A percentile compares a stretch with the other conserved stretches of the same genome.
Conservation (phyloP, 1,140 invertebrate species). For the Ganaspis sp. region DNA sequence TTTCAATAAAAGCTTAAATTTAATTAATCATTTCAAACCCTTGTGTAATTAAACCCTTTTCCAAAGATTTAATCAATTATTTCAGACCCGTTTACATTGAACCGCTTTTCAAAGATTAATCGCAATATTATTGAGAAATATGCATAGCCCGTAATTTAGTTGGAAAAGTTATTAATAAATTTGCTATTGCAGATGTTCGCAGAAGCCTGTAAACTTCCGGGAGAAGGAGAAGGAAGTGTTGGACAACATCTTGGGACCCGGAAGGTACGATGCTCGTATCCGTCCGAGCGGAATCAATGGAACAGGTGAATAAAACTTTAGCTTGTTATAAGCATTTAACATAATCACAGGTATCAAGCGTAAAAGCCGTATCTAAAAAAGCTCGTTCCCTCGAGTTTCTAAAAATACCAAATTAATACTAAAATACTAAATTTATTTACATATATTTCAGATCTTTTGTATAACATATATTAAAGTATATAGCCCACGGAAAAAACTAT, state of each 20-base stretch:
- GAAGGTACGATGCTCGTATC: conserved; percentile 94
- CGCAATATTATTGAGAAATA: too few relatives aligned
- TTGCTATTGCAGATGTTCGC: conserved; percentile 67
- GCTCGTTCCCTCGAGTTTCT: conserved; percentile 19
- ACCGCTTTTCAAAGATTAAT: too few relatives aligned
- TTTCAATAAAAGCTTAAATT: too few relatives aligned
- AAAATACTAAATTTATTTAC: neutral
- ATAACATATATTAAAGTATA: too few relatives aligned
- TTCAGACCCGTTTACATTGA: too few relatives aligned
- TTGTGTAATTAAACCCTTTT: too few relatives aligned
- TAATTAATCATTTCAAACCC: too few relatives aligned
- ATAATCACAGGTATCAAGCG: conserved; percentile 29
- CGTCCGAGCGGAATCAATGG: conserved; percentile 93
- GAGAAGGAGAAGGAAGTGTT: conserved; percentile 96
- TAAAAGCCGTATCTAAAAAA: conserved; percentile 31
- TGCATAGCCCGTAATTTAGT: neutral
- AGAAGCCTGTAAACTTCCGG: conserved; percentile 87
- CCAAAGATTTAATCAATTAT: too few relatives aligned
- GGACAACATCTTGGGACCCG: conserved; percentile 93
- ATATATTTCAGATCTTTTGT: neutral
- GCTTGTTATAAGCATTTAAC: conserved; percentile 10
- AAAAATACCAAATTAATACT: neutral
- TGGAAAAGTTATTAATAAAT: neutral
- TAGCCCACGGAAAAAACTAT: too few relatives aligned
- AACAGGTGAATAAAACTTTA: conserved; percentile 83